Evolutionary conservation across 1,140 invertebrate genomes (phyloP), one percentile per base, ranked within the genome.

Genomic region (Heliconius himera): DNA sequence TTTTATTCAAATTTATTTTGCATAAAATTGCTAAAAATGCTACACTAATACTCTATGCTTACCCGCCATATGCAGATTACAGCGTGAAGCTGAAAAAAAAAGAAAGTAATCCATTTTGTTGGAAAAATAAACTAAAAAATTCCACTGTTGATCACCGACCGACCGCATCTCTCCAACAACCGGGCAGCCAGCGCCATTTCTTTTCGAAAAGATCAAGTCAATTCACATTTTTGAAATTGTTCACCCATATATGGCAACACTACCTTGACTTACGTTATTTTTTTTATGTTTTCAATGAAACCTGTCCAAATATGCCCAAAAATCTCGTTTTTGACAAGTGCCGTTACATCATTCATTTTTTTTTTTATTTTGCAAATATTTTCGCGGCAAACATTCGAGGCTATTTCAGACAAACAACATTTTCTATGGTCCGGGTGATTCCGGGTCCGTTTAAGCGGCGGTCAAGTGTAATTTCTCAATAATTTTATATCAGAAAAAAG

Each of bases 201-300:
- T 66, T 66, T 66, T 66, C 26, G 26, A 66, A 66, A 60, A 66
- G 26, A 66, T 66, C 60, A 26, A 16, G 22, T 16, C 60, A 29
- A 66, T 66, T 66, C 11, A 66, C n/a, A 66, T 66, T 66, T 66
- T 66, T 66, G 26, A 66, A 26, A 66, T 66, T 66, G 3, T 29
- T 66, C 13, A 16, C 26, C 60, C 60, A 66, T 66, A 66, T 66
- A 66, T 66, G 60, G 60, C 22, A 13, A 13, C n/a, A 26, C 22
- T 66, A 66, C 60, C 60, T 66, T 66, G 60, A 66, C 60, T 66
- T 66, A 26, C 11, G 60, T 29, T 56, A 26, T 66, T 66, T 66
- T 66, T 66, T 66, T 29, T 22, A 29, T 66, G 60, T 66, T 66
- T 66, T 66, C 60, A 66, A 66, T 66, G 60, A 66, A 66, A 66